Evolutionary conservation across 2,797 vertebrate genomes (phyloP).

Genomic region (Nasua narica): DNA sequence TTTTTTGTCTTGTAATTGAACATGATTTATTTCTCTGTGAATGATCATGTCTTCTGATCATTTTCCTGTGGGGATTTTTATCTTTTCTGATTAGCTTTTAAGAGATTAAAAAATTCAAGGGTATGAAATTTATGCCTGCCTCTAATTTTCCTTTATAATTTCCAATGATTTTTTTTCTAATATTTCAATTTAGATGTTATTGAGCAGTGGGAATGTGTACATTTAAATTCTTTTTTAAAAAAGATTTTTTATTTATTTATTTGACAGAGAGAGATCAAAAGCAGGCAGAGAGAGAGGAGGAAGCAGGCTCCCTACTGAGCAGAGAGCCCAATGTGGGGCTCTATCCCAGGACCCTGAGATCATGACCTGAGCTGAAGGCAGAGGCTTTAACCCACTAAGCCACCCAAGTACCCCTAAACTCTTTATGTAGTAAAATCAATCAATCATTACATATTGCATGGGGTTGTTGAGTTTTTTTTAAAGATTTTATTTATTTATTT

Average conservation of each 20-base stretch:
- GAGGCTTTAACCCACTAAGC: too few species aligned
- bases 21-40: background rate
- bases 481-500: too few species aligned
- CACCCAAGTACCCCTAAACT: too few species aligned
- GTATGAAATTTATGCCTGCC: background rate
- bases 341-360: too few species aligned
- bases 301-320: too few species aligned
- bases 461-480: background rate
- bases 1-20: background rate
- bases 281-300: too few species aligned
- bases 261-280: too few species aligned
- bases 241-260: too few species aligned
- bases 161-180: background rate
- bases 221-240: background rate
- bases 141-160: background rate
- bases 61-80: background rate
- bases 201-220: background rate
- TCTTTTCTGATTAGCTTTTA: background rate
- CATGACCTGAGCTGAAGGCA: too few species aligned
- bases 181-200: background rate
- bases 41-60: background rate
- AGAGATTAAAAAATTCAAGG: background rate
- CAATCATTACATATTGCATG: background rate
- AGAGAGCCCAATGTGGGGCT: too few species aligned
- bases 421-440: background rate